phyloP scores from a whole-genome alignment of 2,888 invertebrate genomes.

The Podabrus alpinus region DNA sequence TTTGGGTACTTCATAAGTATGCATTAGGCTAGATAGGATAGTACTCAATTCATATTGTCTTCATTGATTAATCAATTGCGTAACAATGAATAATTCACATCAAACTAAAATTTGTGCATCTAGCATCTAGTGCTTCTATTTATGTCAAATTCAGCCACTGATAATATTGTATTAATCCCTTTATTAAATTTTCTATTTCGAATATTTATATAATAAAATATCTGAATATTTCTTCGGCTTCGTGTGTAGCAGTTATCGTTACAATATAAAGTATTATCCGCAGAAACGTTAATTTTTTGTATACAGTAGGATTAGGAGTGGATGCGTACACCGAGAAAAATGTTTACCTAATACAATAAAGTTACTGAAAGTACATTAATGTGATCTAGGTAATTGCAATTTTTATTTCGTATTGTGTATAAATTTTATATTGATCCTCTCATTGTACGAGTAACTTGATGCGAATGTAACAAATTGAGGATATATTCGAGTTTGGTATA shows the following conservation, averaged over 20 bases:
- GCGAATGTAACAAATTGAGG: too few relatives aligned
- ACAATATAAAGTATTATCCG: too few relatives aligned
- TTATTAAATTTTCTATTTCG: background rate
- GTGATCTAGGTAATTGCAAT: background rate
- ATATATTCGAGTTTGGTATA: background rate
- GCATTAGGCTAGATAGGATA: background rate
- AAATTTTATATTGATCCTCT: too few relatives aligned
- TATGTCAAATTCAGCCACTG: background rate
- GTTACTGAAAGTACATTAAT: background rate
- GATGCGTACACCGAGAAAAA: background rate
- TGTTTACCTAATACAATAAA: background rate
- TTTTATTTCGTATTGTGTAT: too few relatives aligned
- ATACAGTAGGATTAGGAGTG: too few relatives aligned
- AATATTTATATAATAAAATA: background rate
- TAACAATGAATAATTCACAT: background rate
- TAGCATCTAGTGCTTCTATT: background rate
- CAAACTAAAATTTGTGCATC: background rate
- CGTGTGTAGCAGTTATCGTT: too few relatives aligned
- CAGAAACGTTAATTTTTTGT: too few relatives aligned
- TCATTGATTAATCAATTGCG: background rate
- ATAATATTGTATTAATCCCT: background rate
- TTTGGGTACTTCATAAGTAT: background rate
- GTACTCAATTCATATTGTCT: background rate
- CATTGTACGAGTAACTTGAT: too few relatives aligned
- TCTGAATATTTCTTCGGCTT: too few relatives aligned